Base-by-base conservation (phyloP, 2,797 vertebrate species). In the Centroberyx gerrardi region DNA sequence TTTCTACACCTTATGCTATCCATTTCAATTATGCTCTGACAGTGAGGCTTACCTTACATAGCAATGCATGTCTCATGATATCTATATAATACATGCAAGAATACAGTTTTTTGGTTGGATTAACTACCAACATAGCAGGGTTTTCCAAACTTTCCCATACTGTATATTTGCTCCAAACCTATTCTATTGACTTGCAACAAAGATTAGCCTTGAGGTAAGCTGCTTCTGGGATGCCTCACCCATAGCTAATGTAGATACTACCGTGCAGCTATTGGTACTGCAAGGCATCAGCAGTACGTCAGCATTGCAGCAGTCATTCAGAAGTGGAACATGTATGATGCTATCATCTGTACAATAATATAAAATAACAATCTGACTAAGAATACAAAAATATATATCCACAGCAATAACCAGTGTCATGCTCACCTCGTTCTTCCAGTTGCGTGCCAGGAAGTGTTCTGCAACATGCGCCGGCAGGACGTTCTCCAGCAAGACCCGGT, bases 391-490 rank as follows among this genome's bases (percentile, higher is more conserved):
- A 22, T 22, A 22, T 22, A 22, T 22, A 22, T 22, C 22, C 22
- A 22, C 2, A 40, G 7, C 38, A 40, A 40, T 10, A 33, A 33
- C 33, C 33, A 33, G 4, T 5, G 33, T 33, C 33, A 33, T 5
- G 33, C 94, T 89, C 72, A 98, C 98, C 96, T 99, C 98, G 4
- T 99, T 99, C 89, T 99, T 99, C 94, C 98, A 95, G 93, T 98
- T 99, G 73, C 97, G 94, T 66, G 96, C 97, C 92, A 99, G 92
- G 93, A 99, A 99, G 91, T 99, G 97, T 88, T 98, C 97, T 0
- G 98, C 98, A 31, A 99, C 98, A 0, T 99, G 98, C 0, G 97
- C 97, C 0, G 98, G 98, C 9, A 99, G 93, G 49, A 99, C 97
- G 5, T 99, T 99, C 90, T 99, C 97, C 94, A 99, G 93, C 78